Conservation (phyloP, 2,888 invertebrate species). For the Drosophila histrio region DNA sequence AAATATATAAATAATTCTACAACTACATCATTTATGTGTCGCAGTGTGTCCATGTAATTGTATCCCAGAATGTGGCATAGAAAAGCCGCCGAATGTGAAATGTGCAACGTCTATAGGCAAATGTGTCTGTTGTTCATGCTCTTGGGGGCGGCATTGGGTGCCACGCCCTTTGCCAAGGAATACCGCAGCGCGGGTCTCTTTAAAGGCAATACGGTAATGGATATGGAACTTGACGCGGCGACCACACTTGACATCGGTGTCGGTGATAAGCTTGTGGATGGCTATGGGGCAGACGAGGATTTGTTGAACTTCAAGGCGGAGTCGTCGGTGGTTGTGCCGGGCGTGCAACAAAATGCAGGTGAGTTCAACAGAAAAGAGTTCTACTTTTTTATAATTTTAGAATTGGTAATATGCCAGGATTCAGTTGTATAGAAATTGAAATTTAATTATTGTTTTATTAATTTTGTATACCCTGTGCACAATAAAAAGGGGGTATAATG, state of each 20-base stretch:
- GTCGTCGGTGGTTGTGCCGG: slow-evolving; percentile 68
- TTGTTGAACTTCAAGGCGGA: slow-evolving; percentile 57
- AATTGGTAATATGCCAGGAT: too few species aligned
- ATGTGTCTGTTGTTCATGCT: slow-evolving; percentile 42
- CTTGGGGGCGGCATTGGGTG: slow-evolving; percentile 50
- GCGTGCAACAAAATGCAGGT: slow-evolving; percentile 72
- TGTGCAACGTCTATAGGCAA: slow-evolving; percentile 38
- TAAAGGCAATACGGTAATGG: slow-evolving; percentile 77
- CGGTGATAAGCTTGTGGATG: slow-evolving; percentile 54
- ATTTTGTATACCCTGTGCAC: too few species aligned
- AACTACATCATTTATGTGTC: slow-evolving; percentile 40
- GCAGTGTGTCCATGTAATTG: slow-evolving; percentile 28
- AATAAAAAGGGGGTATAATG: too few species aligned
- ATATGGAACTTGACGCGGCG: slow-evolving; percentile 70
- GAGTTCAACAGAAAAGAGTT: slow-evolving; percentile 14
- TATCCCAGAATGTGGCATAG: slow-evolving; percentile 47
- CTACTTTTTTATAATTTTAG: too few species aligned
- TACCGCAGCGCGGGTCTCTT: slow-evolving; percentile 73
- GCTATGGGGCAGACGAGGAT: slow-evolving; percentile 25
- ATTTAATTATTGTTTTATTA: too few species aligned
- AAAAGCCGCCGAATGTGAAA: slow-evolving; percentile 53
- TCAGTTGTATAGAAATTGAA: too few species aligned
- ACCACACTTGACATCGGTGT: slow-evolving; percentile 61
- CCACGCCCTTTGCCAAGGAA: slow-evolving; percentile 73
- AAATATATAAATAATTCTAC: slow-evolving; percentile 25